Evolutionary conservation across 2,888 invertebrate genomes (phyloP), one percentile per base, ranked within the genome.

Genomic region (Chalcis sispes): DNA sequence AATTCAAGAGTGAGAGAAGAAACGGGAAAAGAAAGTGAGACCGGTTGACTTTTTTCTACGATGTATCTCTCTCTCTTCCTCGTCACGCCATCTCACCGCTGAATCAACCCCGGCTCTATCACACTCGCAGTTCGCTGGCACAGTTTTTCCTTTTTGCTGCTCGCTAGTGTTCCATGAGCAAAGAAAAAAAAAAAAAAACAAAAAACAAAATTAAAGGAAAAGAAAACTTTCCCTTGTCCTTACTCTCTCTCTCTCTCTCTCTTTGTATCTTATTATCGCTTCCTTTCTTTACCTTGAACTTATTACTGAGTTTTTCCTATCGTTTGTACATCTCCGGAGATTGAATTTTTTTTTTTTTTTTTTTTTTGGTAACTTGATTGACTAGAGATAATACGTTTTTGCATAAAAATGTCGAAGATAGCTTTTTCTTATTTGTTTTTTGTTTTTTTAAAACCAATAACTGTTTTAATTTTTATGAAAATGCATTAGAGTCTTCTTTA

Each of bases 141-240:
- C 85, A 84, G 84, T 87, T 85, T 59, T 65, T 59, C 29, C 59
- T 84, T 84, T 86, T 86, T 85, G 85, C 86, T 82, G 85, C 86
- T 87, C 85, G 86, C 86, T 86, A 85, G 83, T 85, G 82, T 85
- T 83, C 80, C 79, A 81, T 78, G 29, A 27, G 32, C 29, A 50
- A 20, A 54, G 20, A n/a, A n/a, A n/a, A n/a, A n/a, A 46, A 23
- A 10, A 15, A 36, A 67, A 61, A 52, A 46, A 56, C 18, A 40
- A 7, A 40, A 78, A 79, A 66, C 58, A 67, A 1, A n/a, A n/a
- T n/a, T n/a, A n/a, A n/a, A n/a, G n/a, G n/a, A n/a, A n/a, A n/a
- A n/a, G n/a, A n/a, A n/a, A n/a, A n/a, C n/a, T n/a, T n/a, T n/a
- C n/a, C n/a, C n/a, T n/a, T n/a, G n/a, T n/a, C n/a, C n/a, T n/a